A percentile compares a stretch with the other conserved stretches of the same genome.
These are phyloP conservation scores for Pseudochromis fuscus DNA, from an alignment of 2,797 vertebrate genomes.

Conservation along the genomic window DNA sequence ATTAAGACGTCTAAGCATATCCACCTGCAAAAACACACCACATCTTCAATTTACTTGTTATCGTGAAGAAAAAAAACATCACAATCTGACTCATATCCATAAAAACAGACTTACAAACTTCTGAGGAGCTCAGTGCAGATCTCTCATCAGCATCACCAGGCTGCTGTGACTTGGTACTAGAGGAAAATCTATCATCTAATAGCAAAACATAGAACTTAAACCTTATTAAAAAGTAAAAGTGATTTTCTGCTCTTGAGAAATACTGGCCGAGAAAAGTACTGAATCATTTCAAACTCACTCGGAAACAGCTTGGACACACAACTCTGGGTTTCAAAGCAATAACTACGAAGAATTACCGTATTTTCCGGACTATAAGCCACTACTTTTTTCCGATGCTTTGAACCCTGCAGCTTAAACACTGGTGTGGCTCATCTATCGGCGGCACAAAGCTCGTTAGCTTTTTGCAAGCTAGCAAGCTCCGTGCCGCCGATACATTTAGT, in stretches of 20 bases:
- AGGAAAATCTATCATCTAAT: constrained; percentile 39
- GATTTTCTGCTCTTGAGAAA: background rate
- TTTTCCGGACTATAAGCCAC: too few relatives aligned
- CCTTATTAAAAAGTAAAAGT: background rate
- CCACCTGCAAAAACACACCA: background rate
- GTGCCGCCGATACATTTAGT: too few relatives aligned
- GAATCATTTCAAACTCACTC: too few relatives aligned
- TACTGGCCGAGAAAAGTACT: too few relatives aligned
- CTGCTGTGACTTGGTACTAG: constrained; percentile 10
- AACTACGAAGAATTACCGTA: too few relatives aligned
- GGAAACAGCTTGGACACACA: too few relatives aligned
- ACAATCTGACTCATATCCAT: background rate
- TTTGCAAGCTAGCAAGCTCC: too few relatives aligned
- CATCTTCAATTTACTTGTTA: background rate
- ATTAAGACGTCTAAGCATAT: constrained; percentile 39
- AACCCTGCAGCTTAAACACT: too few relatives aligned
- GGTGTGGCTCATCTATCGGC: too few relatives aligned
- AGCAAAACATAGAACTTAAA: constrained; percentile 29
- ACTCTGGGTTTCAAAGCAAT: too few relatives aligned
- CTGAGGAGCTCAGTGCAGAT: constrained; percentile 8
- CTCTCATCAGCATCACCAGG: constrained; percentile 30
- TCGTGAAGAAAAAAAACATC: background rate
- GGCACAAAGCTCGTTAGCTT: too few relatives aligned
- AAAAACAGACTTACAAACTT: constrained; percentile 27
- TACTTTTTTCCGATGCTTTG: too few relatives aligned